Evolutionary conservation across 2,888 invertebrate genomes (phyloP).

Genomic region (Neuroscelio doddi): DNA sequence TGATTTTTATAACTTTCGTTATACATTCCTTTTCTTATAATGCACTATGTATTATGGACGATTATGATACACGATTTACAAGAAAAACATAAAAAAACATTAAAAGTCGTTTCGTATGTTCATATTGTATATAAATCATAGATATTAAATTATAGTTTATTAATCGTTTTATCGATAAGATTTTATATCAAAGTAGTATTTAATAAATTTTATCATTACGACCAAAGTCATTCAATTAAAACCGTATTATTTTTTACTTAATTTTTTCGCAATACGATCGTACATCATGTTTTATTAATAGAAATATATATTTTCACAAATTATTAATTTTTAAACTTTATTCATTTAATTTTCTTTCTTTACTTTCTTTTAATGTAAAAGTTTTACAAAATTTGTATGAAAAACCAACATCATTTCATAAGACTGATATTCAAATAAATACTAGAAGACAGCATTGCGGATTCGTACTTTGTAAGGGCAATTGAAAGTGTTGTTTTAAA

Average conservation of each 20-base stretch:
- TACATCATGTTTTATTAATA: too few species aligned
- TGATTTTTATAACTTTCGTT: too few species aligned
- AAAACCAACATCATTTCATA: slow-evolving; percentile 6
- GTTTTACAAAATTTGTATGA: not conserved
- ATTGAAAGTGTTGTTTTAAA: slow-evolving; percentile 11
- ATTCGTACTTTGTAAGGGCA: slow-evolving; percentile 9
- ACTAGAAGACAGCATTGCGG: slow-evolving; percentile 10
- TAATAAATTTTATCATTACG: slow-evolving; percentile 10
- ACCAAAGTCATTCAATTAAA: slow-evolving; percentile 16
- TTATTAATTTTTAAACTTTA: too few species aligned
- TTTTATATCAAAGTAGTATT: slow-evolving; percentile 19
- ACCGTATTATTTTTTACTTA: too few species aligned
- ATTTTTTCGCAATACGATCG: too few species aligned
- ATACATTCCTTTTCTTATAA: too few species aligned
- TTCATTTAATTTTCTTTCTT: too few species aligned
- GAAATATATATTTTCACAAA: too few species aligned
- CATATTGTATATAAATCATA: slow-evolving; percentile 15
- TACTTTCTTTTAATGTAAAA: too few species aligned
- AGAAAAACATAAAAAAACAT: too few species aligned
- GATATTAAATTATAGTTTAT: slow-evolving; percentile 9
- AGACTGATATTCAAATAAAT: slow-evolving; percentile 19
- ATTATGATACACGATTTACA: too few species aligned
- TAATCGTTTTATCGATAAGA: slow-evolving; percentile 12
- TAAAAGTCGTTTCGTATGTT: slow-evolving; percentile 7
- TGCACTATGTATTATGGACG: too few species aligned